These are phyloP conservation scores for Iguana delicatissima DNA, from an alignment of 2,797 vertebrate species.

Conservation along the genomic window DNA sequence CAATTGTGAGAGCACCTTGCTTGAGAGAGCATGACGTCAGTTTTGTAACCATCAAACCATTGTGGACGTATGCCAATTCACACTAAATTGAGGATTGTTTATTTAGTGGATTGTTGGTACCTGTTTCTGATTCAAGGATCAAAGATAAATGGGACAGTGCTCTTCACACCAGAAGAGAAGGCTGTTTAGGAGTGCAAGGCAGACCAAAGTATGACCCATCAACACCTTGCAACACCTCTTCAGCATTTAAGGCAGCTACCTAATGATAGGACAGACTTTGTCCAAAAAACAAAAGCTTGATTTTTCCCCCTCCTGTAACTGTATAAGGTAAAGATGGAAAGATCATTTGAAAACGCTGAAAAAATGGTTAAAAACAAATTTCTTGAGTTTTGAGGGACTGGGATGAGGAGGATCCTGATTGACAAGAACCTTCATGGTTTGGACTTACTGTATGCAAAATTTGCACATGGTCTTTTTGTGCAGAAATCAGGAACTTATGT, in stretches of 20 bases:
- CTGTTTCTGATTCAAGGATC: not conserved
- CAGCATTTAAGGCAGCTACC: not conserved
- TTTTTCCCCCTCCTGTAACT: not conserved
- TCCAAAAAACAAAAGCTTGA: not conserved
- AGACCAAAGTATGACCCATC: not conserved
- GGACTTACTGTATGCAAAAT: no score
- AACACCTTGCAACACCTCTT: not conserved
- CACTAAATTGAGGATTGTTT: not conserved
- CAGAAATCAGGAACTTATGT: no score
- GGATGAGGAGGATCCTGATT: no score
- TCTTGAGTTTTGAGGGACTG: no score
- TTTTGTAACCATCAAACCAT: no score
- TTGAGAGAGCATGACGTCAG: not conserved
- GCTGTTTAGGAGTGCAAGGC: not conserved
- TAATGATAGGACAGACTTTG: not conserved
- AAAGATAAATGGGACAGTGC: not conserved
- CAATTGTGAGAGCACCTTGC: not conserved
- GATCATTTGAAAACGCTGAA: no score
- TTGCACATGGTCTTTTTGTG: no score
- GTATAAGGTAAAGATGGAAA: not conserved
- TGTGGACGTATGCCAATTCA: not conserved
- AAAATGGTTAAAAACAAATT: no score
- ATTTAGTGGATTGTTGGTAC: not conserved
- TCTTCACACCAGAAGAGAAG: not conserved
- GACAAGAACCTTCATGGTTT: no score